These are phyloP conservation scores for Siphlonurus alternatus DNA, from an alignment of 2,888 invertebrate species.

Conservation along the genomic window DNA sequence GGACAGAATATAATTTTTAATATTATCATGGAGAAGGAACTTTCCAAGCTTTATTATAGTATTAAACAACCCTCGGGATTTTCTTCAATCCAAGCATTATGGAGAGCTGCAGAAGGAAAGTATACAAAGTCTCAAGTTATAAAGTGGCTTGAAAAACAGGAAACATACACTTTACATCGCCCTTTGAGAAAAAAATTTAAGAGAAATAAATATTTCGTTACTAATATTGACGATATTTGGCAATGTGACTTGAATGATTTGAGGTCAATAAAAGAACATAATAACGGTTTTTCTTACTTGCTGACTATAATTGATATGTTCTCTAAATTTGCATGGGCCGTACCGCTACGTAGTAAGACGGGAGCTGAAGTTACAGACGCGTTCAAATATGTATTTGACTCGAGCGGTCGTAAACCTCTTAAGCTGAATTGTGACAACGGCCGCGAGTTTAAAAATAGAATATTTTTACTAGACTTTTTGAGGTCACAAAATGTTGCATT, in stretches of 20 bases:
- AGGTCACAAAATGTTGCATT: not conserved
- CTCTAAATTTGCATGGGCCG: not conserved
- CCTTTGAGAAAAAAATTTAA: constrained; percentile 10
- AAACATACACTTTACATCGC: constrained; percentile 8
- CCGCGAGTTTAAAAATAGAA: not conserved
- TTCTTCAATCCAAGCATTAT: not conserved
- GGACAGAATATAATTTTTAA: too few species aligned
- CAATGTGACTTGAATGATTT: constrained; percentile 9
- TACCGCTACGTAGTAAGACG: not conserved
- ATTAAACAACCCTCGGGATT: not conserved
- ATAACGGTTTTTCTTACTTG: not conserved
- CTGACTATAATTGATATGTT: not conserved
- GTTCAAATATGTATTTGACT: not conserved
- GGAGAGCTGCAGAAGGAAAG: not conserved
- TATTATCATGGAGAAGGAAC: not conserved
- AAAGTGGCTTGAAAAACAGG: not conserved
- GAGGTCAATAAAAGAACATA: not conserved
- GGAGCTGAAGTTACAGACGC: not conserved
- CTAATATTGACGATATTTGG: constrained; percentile 15
- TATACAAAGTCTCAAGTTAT: not conserved
- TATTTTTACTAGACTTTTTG: not conserved
- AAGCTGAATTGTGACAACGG: not conserved
- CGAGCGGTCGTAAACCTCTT: not conserved
- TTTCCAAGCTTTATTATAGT: not conserved
- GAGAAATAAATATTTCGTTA: constrained; percentile 10